Conservation (phyloP, 2,888 invertebrate species). For the Atrina japonica region DNA sequence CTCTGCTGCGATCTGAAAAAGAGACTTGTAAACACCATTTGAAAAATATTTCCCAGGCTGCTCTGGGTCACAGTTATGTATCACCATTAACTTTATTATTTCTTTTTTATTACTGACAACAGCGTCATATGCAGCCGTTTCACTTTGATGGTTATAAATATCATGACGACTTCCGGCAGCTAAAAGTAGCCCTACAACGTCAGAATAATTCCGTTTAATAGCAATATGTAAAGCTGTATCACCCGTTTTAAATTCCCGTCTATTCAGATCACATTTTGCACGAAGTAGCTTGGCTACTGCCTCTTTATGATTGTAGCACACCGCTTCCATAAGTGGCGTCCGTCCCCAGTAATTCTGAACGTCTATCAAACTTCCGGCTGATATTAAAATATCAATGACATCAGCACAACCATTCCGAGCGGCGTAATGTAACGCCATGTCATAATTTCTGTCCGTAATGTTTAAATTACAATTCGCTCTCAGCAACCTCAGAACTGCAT, state of each 20-base stretch:
- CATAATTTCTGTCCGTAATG: slow-evolving; percentile 78
- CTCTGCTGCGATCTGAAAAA: slow-evolving; percentile 78
- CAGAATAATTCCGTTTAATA: slow-evolving; percentile 79
- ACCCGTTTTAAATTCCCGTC: slow-evolving; percentile 79
- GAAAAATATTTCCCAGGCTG: slow-evolving; percentile 78
- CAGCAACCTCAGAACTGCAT: slow-evolving; percentile 76
- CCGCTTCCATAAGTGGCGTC: slow-evolving; percentile 80
- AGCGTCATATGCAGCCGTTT: slow-evolving; percentile 78
- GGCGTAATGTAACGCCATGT: slow-evolving; percentile 80
- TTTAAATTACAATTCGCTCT: slow-evolving; percentile 76
- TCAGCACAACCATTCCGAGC: slow-evolving; percentile 79
- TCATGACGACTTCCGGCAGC: slow-evolving; percentile 76
- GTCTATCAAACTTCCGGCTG: slow-evolving; percentile 77
- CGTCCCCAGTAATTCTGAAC: slow-evolving; percentile 80
- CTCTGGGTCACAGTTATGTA: slow-evolving; percentile 79
- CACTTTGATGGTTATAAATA: slow-evolving; percentile 80
- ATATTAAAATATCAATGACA: slow-evolving; percentile 76
- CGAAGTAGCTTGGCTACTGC: slow-evolving; percentile 75
- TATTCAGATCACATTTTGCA: slow-evolving; percentile 77
- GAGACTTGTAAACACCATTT: slow-evolving; percentile 75
- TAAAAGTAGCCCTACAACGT: slow-evolving; percentile 76
- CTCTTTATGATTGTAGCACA: slow-evolving; percentile 80
- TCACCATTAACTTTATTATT: slow-evolving; percentile 76
- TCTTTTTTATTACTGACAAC: slow-evolving; percentile 79
- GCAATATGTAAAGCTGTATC: slow-evolving; percentile 80